Conservation (phyloP, 2,113 vertebrate species). For the Natator depressus region DNA sequence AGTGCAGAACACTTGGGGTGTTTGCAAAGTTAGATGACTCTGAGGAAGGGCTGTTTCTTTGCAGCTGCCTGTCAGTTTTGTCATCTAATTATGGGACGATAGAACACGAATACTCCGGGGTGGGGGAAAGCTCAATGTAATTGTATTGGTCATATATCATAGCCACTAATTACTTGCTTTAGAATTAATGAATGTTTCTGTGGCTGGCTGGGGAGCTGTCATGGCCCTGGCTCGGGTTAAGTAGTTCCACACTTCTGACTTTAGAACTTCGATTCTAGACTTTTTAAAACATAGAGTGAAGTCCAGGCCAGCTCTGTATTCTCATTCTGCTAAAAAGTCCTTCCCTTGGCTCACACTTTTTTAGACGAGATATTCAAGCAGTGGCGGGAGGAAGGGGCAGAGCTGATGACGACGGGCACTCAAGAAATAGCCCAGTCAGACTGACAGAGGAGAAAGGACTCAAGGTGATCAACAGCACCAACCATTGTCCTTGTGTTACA, state of each 20-base stretch:
- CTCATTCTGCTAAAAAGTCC: background rate
- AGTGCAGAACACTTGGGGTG: constrained; percentile 75
- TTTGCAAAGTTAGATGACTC: constrained; percentile 78
- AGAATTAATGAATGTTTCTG: constrained; percentile 45
- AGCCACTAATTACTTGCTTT: constrained; percentile 59
- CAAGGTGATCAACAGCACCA: background rate
- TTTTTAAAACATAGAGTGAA: background rate
- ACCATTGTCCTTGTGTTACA: background rate
- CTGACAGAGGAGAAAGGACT: background rate
- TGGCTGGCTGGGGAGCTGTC: constrained; percentile 47
- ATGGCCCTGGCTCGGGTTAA: background rate
- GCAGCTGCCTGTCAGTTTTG: constrained; percentile 81
- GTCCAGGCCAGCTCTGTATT: background rate
- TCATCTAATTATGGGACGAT: constrained; percentile 84
- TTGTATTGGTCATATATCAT: constrained; percentile 50
- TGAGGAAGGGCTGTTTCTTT: constrained; percentile 69
- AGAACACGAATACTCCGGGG: constrained; percentile 6
- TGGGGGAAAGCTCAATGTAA: constrained; percentile 2
- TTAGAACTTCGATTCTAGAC: background rate
- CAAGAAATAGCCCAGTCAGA: background rate
- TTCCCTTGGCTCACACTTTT: background rate
- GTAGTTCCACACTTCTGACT: fast-evolving
- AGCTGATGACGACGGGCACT: background rate
- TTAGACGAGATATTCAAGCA: background rate
- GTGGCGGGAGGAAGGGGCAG: background rate